Evolutionary conservation across 92 coral and sea anemone genomes (phyloP), one percentile per base, ranked within the genome.

Genomic region (Heliopora coerulea): DNA sequence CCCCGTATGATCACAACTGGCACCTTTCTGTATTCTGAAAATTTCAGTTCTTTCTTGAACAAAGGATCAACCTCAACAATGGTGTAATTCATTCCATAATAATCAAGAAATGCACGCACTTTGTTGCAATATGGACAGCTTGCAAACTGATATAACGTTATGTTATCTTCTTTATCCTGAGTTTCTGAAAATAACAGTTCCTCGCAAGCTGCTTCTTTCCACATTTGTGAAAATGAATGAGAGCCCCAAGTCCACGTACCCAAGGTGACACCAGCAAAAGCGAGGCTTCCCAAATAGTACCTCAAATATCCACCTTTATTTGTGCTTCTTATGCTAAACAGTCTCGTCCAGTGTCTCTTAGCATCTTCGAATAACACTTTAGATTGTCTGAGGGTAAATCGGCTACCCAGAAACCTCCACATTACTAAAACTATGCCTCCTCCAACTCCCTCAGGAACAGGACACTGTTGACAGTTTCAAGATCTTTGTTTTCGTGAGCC

Each of bases 81-180:
- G 28, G 80, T 46, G 78, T 90, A 90, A 17, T 88, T 80, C 39
- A 95, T 24, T 41, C 99, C 99, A 56, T 90, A 91, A 78, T 88
- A 95, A 56, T 95, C 96, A 34, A 95, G 74, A 67, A 84, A 85
- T 20, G 99, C 91, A 17, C 96, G 76, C 18, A 90, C 99, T 68
- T 95, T 95, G 25, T 92, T 88, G 33, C 99, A 95, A 46, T 88
- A 95, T 9, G 99, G 99, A 46, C 99, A 95, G 68, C 91, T 95
- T 65, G 89, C 96, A 54, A 85, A 95, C 66, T 95, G 99, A 74
- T 90, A 95, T 73, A 95, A 62, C 62, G 91, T 88, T 33, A 95
- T 81, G 41, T 69, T 23, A 27, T 30, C 72, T 23, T 54, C 25
- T 21, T 21, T 41, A 21, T 15, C 41, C 6, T 52, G 52, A 30